These are phyloP conservation scores for Chymomyza caudatula DNA, from an alignment of 2,888 invertebrate genomes.

Conservation along the genomic window DNA sequence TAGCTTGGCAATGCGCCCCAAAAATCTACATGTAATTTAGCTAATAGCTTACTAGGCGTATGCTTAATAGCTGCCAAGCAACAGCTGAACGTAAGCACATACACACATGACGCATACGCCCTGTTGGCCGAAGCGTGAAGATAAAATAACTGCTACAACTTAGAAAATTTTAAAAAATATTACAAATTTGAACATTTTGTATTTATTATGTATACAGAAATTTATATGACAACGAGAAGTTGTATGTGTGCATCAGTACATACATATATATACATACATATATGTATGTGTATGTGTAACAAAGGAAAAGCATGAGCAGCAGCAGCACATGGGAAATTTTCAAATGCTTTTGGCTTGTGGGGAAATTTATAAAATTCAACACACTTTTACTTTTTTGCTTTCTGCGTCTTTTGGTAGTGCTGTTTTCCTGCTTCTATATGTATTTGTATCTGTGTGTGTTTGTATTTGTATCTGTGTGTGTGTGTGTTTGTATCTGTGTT, in stretches of 20 bases:
- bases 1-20: conserved; percentile 3
- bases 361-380: conserved; percentile 64
- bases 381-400: conserved; percentile 65
- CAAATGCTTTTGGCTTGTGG: conserved; percentile 45
- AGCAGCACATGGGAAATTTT: conserved; percentile 63
- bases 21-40: not conserved
- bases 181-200: conserved; percentile 19
- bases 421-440: conserved; percentile 7
- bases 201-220: conserved; percentile 60
- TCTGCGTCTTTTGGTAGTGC: conserved; percentile 20
- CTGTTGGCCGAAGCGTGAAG: conserved; percentile 3
- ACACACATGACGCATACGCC: conserved; percentile 8
- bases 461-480: conserved; percentile 8
- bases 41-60: conserved; percentile 4
- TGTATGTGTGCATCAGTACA: conserved; percentile 10
- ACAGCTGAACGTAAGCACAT: not conserved
- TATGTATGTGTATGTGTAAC: conserved; percentile 6
- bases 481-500: not conserved
- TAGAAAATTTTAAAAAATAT: not conserved
- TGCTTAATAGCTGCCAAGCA: conserved; percentile 1
- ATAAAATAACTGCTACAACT: not conserved
- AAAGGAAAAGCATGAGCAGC: conserved; percentile 37
- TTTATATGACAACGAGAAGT: conserved; percentile 19
- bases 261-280: not conserved
- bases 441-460: conserved; percentile 1